phyloP scores from a whole-genome alignment of 2,888 invertebrate species.

The Thyatira batis region DNA sequence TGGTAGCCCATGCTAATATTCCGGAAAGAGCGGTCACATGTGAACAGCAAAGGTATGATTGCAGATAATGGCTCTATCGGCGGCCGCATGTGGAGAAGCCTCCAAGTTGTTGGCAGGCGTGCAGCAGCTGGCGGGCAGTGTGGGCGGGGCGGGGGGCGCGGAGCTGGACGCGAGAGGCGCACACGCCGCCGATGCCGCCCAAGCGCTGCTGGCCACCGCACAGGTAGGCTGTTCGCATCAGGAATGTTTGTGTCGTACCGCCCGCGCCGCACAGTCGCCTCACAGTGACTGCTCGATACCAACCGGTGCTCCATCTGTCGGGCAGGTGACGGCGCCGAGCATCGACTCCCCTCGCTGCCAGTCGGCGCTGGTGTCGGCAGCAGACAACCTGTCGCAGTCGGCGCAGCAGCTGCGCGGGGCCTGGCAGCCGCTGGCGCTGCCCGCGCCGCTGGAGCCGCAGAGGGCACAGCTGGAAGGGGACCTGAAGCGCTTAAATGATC shows the following conservation, averaged over 20 bases:
- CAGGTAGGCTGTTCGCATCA: slow-evolving; percentile 36
- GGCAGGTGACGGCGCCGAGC: slow-evolving; percentile 38
- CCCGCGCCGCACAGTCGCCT: too few species aligned
- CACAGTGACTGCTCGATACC: neutral
- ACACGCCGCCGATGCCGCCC: slow-evolving; percentile 34
- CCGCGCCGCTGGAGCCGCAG: slow-evolving; percentile 2
- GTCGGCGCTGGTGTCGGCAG: slow-evolving; percentile 21
- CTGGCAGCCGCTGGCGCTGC: slow-evolving; percentile 18
- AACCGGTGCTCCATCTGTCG: neutral
- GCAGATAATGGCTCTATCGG: slow-evolving; percentile 39
- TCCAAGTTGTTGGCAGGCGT: slow-evolving; percentile 41
- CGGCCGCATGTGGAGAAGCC: slow-evolving; percentile 38
- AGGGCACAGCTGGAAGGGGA: neutral
- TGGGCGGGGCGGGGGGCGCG: slow-evolving; percentile 28
- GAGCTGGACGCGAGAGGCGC: slow-evolving; percentile 36
- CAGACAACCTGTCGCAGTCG: slow-evolving; percentile 26
- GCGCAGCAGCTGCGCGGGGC: slow-evolving; percentile 21
- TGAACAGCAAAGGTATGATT: neutral
- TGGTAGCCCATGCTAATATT: too few species aligned
- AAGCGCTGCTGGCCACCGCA: slow-evolving; percentile 37
- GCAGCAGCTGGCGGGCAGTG: slow-evolving; percentile 31
- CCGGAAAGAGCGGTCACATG: too few species aligned
- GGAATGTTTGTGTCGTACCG: too few species aligned
- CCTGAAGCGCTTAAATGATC: slow-evolving; percentile 17
- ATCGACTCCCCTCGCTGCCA: slow-evolving; percentile 35